Percentiles rank a stretch among this genome's conserved stretches.
These are phyloP conservation scores for Xenus cinereus DNA, from an alignment of 2,113 vertebrate genomes.

Conservation along the genomic window DNA sequence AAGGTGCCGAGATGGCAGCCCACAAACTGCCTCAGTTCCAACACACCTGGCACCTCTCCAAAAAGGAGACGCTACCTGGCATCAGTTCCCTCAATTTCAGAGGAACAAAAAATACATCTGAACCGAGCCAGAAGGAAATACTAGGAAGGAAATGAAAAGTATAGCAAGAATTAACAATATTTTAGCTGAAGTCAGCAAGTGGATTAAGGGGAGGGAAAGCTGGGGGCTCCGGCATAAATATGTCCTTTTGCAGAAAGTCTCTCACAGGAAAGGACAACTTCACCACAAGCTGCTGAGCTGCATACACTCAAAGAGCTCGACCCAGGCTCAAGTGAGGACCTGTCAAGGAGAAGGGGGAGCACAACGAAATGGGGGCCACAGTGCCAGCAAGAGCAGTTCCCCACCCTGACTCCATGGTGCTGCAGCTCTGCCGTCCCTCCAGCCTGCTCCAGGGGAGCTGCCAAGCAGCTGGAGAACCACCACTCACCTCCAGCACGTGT, in stretches of 20 bases:
- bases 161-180: background rate
- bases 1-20: background rate
- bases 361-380: background rate
- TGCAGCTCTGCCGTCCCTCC: background rate
- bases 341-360: background rate
- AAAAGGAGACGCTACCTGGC: background rate
- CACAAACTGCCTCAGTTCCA: background rate
- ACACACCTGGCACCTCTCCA: background rate
- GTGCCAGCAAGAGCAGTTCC: background rate
- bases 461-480: background rate
- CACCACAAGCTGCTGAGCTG: background rate
- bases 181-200: background rate
- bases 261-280: background rate
- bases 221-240: background rate
- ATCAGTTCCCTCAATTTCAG: background rate
- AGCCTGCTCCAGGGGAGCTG: background rate
- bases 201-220: background rate
- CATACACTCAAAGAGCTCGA: rapidly evolving
- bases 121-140: background rate
- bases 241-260: background rate
- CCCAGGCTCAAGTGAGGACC: background rate
- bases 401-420: rapidly evolving
- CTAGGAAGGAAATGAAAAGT: background rate
- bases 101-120: background rate
- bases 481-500: background rate